phyloP scores from a whole-genome alignment of 2,888 invertebrate species.

The Luperina nickerlii region DNA sequence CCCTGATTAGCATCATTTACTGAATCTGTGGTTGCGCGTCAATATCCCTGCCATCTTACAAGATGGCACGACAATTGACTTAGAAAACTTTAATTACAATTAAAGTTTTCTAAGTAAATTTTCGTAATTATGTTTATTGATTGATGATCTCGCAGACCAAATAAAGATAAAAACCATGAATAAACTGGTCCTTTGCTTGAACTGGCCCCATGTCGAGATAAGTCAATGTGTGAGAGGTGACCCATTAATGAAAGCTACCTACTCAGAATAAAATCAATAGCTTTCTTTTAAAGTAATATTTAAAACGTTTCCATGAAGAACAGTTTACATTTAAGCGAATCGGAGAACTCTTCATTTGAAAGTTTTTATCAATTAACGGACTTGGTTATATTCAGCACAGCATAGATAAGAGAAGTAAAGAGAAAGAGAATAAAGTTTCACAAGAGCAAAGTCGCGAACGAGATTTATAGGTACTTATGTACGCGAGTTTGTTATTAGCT shows the following conservation, averaged over 20 bases:
- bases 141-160: background rate
- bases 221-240: background rate
- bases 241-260: background rate
- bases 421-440: conserved; percentile 37
- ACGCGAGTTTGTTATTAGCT: conserved; percentile 23
- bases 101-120: background rate
- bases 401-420: conserved; percentile 35
- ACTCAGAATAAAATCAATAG: conserved; percentile 21
- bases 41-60: background rate
- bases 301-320: conserved; percentile 41
- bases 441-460: conserved; percentile 32
- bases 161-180: background rate
- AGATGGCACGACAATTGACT: too few species aligned
- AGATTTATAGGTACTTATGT: background rate
- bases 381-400: conserved; percentile 48
- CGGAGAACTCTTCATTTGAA: conserved; percentile 50
- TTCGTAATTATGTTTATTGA: background rate
- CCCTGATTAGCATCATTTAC: background rate
- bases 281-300: conserved; percentile 34
- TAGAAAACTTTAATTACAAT: too few species aligned
- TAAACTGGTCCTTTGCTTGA: background rate
- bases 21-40: background rate
- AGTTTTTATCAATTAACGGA: conserved; percentile 60
- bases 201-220: background rate
- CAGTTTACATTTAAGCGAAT: conserved; percentile 49